Conservation (phyloP, 2,797 vertebrate species). For the Morus bassanus region DNA sequence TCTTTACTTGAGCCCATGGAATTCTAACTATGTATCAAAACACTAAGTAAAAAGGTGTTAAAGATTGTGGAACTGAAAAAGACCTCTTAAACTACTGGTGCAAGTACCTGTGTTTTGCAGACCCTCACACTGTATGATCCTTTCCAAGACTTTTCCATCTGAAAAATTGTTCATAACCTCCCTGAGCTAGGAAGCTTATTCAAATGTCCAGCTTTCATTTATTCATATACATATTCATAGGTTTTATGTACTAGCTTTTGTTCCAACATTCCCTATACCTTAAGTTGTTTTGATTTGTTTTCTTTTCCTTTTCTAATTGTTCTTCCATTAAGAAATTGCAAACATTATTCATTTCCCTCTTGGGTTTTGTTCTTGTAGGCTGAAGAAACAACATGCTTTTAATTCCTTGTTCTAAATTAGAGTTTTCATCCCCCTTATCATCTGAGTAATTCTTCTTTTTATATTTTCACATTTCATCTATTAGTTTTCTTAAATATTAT, state of each 20-base stretch:
- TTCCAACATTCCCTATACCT: not conserved
- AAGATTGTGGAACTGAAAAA: not conserved
- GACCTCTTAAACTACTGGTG: not conserved
- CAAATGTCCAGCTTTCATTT: not conserved
- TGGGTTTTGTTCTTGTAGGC: not conserved
- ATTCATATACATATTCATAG: not conserved
- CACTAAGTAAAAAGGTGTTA: not conserved
- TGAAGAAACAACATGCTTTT: not conserved
- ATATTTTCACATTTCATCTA: not conserved
- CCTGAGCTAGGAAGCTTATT: not conserved
- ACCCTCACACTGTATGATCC: accelerated
- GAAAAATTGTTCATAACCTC: not conserved
- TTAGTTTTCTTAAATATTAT: not conserved
- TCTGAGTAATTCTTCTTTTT: not conserved
- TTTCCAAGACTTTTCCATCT: not conserved
- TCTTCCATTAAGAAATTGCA: not conserved
- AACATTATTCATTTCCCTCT: not conserved
- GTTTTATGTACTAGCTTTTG: not conserved
- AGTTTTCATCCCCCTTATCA: not conserved
- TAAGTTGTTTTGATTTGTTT: not conserved
- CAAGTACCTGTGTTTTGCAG: not conserved
- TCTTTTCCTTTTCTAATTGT: not conserved
- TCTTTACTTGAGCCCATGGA: not conserved
- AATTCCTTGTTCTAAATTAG: not conserved
- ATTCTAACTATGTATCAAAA: not conserved